These are phyloP conservation scores for Platichthys stellatus DNA, from an alignment of 2,113 vertebrate species.

Conservation along the genomic window DNA sequence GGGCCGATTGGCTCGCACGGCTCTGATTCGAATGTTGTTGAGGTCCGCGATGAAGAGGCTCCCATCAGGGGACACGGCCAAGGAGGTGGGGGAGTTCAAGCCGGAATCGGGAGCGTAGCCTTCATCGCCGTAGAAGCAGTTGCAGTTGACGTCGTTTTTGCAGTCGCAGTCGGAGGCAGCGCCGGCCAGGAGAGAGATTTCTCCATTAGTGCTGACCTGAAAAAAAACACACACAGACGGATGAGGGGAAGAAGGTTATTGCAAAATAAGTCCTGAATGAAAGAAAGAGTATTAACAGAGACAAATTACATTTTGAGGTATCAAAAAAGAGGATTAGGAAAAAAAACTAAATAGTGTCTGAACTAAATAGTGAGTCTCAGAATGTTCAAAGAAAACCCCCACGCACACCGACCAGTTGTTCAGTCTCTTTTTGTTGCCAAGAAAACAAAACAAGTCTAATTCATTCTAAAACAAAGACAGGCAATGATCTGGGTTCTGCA, in stretches of 20 bases:
- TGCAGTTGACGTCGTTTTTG: constrained; percentile 99
- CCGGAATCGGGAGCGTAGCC: constrained; percentile 96
- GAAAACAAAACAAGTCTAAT: constrained; percentile 18
- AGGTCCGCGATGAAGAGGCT: constrained; percentile 97
- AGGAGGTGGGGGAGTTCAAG: constrained; percentile 94
- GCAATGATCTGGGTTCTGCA: not conserved
- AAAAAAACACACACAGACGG: not conserved
- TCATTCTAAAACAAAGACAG: constrained; percentile 18
- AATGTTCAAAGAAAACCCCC: constrained; percentile 20
- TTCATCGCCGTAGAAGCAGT: constrained; percentile 97
- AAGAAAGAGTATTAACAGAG: constrained; percentile 25
- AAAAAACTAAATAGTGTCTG: constrained; percentile 8
- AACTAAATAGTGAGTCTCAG: constrained; percentile 21
- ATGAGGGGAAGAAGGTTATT: not conserved
- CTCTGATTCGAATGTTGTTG: constrained; percentile 96
- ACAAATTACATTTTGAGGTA: constrained; percentile 28
- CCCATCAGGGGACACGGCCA: constrained; percentile 95
- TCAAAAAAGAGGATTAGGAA: constrained; percentile 26
- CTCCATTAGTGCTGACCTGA: constrained; percentile 95
- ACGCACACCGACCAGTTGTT: constrained; percentile 39
- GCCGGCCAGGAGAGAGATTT: constrained; percentile 97
- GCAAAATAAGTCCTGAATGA: constrained; percentile 2
- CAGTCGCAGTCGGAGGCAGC: constrained; percentile 97
- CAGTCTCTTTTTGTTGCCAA: constrained; percentile 10
- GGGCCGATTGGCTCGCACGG: constrained; percentile 91